phyloP scores from a whole-genome alignment of 2,113 vertebrate species.

The Upupa epops region DNA sequence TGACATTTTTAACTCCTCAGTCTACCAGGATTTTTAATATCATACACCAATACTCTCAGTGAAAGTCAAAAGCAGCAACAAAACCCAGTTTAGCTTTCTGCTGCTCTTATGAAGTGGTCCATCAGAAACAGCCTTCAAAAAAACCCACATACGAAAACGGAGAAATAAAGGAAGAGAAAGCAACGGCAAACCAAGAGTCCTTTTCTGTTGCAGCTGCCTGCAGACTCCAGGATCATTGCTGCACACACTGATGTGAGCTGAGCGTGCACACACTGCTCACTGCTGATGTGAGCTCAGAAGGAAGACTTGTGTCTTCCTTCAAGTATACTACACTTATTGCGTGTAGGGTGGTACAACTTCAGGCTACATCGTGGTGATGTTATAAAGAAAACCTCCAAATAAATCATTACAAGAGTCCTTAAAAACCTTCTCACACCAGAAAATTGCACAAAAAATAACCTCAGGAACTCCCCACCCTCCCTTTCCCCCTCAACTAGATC shows the following conservation, averaged over 20 bases:
- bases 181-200: conserved; percentile 37
- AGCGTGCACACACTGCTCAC: too few relatives aligned
- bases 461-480: not conserved
- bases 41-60: not conserved
- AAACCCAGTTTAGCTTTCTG: conserved; percentile 6
- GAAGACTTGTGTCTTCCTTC: not conserved
- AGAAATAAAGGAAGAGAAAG: conserved; percentile 48
- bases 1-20: conserved; percentile 5
- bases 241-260: not conserved
- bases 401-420: not conserved
- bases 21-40: not conserved
- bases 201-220: not conserved
- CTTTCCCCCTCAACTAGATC: not conserved
- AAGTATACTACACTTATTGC: too few relatives aligned
- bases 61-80: not conserved
- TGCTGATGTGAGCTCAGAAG: too few relatives aligned
- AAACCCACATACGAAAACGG: not conserved
- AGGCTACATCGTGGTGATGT: not conserved
- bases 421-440: not conserved
- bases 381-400: not conserved
- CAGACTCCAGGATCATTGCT: not conserved
- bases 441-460: not conserved
- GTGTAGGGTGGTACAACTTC: not conserved
- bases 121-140: conserved; percentile 19
- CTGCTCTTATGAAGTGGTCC: not conserved